Percentiles rank a stretch among this genome's conserved stretches.
These are phyloP conservation scores for Nysson spinosus DNA, from an alignment of 2,888 invertebrate species.

Conservation along the genomic window DNA sequence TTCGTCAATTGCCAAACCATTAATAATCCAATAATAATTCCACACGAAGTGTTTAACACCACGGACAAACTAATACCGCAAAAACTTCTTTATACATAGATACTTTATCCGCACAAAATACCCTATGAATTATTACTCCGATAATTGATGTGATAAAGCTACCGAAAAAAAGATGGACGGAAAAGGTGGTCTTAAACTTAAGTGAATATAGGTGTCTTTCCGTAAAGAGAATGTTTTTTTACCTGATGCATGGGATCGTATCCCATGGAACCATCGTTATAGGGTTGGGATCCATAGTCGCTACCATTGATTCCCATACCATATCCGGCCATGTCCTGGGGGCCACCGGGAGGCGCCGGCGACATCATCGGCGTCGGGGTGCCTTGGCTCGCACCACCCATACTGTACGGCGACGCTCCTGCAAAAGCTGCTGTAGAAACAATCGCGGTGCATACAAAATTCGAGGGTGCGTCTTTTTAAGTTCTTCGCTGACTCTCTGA, in stretches of 20 bases:
- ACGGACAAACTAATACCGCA: no score
- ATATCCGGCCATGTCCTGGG: constrained; percentile 95
- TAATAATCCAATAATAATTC: no score
- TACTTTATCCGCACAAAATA: no score
- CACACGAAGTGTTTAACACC: no score
- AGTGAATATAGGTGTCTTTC: no score
- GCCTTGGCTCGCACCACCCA: constrained; percentile 91
- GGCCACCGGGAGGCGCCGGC: constrained; percentile 87
- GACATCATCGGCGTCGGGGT: constrained; percentile 97
- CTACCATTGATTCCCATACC: constrained; percentile 95
- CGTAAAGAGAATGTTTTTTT: constrained; percentile 61
- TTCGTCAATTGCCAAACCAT: no score
- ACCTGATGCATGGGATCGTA: constrained; percentile 96
- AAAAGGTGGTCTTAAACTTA: constrained; percentile 2
- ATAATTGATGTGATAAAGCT: no score
- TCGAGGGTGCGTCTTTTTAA: constrained; percentile 68
- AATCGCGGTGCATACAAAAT: constrained; percentile 77
- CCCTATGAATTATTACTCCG: no score
- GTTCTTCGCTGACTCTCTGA: constrained; percentile 50
- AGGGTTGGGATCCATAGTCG: constrained; percentile 88
- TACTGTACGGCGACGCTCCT: constrained; percentile 91
- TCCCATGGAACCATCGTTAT: constrained; percentile 93
- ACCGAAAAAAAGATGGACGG: no score
- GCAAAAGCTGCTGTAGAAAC: constrained; percentile 79
- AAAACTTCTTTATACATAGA: no score